Conservation (phyloP, 1,140 invertebrate genomes). For the Drosophila punjabiensis region DNA sequence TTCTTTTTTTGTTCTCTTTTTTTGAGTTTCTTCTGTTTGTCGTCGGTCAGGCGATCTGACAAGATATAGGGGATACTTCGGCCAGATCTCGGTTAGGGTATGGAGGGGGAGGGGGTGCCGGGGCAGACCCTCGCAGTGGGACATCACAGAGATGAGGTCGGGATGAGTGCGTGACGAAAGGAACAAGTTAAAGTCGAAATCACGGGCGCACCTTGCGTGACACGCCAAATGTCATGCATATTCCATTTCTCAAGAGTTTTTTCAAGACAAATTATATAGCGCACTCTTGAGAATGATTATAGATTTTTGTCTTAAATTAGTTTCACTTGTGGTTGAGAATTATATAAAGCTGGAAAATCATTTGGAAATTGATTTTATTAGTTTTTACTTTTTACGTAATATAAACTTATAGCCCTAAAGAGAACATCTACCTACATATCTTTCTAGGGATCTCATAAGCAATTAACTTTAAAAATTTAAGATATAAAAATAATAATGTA, state of each 20-base stretch:
- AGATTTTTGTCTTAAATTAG: constrained; percentile 8
- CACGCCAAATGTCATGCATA: constrained; percentile 32
- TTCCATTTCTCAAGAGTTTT: constrained; percentile 21
- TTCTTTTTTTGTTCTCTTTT: constrained; percentile 2
- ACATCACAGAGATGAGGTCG: constrained; percentile 14
- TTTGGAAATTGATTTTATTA: background rate
- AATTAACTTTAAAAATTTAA: too few relatives aligned
- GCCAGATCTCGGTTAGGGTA: background rate
- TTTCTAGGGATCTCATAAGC: too few relatives aligned
- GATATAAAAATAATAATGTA: too few relatives aligned
- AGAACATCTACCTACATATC: too few relatives aligned
- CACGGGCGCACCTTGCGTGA: constrained; percentile 30
- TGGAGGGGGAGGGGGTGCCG: constrained; percentile 3
- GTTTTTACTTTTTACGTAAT: too few relatives aligned
- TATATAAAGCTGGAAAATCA: background rate
- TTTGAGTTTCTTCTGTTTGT: constrained; percentile 37
- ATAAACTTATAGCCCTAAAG: too few relatives aligned
- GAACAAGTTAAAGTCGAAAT: background rate
- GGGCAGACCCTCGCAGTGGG: constrained; percentile 40
- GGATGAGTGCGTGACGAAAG: constrained; percentile 46
- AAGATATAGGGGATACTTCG: constrained; percentile 21
- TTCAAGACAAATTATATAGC: background rate
- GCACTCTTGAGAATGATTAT: constrained; percentile 2
- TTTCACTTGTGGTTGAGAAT: background rate
- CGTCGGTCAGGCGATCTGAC: constrained; percentile 32